Base-by-base conservation (phyloP, 2,888 invertebrate genomes). In the Limnephilus marmoratus region DNA sequence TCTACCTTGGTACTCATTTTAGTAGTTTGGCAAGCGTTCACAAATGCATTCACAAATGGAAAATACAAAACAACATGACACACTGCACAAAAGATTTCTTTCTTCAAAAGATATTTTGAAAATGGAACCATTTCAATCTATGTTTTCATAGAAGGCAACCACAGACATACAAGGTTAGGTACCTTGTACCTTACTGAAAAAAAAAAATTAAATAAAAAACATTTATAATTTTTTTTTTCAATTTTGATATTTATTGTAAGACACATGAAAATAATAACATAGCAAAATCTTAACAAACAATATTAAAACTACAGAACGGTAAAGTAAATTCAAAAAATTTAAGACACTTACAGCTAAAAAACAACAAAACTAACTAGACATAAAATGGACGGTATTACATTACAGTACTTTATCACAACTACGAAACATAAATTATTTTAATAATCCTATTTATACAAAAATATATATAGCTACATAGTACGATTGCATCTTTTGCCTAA, bases 301-400 rank as follows among this genome's bases (percentile, higher is more conserved):
- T 18, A 37, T 37, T 31, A 34, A 37, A 83, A 83, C 34, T 37
- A 83, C 37, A 15, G 82, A 29, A 82, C 31, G 0, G 24, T 83
- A 15, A 34, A 37, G 11, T 37, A 34, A 83, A 37, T 83, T 53
- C 11, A 86, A 45, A 86, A 45, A 68, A 87, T 53, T 87, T 86
- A 45, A 86, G 49, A 87, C 86, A 86, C 87, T 49, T 87, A 87
- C 7, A 12, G 24, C 24, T 34, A 31, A 37, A n/a, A 89, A 68
- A 88, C 34, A 88, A 88, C 80, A 41, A 86, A 80, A 89, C 24
- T 81, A 41, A n/a, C 24, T 34, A 82, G 31, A 90, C 81, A 89
- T 41, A 90, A 90, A 90, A 90, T 90, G 90, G 90, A 90, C 90
- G 82, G 90, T 82, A 41, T 90, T 90, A 90, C 90, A 90, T 41